phyloP scores from a whole-genome alignment of 2,797 vertebrate species.

The Chrysocyon brachyurus region DNA sequence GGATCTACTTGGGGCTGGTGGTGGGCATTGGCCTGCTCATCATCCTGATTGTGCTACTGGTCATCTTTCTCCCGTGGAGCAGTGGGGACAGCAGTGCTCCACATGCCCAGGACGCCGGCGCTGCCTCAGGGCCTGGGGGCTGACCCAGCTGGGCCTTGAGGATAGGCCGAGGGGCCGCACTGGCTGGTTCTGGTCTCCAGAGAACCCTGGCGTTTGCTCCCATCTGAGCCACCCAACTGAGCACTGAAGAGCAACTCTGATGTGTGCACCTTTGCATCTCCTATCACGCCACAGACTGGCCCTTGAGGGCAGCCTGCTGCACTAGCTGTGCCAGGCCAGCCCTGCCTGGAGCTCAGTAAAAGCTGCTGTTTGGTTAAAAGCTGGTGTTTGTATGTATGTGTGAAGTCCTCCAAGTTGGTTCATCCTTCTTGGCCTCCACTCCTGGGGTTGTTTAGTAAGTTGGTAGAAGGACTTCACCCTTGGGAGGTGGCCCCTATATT shows the following conservation, averaged over 20 bases:
- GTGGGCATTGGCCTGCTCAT: constrained; percentile 65
- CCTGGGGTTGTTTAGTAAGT: neutral
- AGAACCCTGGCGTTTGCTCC: constrained; percentile 2
- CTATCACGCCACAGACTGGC: constrained; percentile 8
- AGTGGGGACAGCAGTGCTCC: neutral
- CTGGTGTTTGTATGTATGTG: neutral
- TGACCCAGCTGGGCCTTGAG: constrained; percentile 35
- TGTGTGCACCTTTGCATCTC: neutral
- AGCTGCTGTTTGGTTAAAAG: constrained; percentile 63
- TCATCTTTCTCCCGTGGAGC: constrained; percentile 7
- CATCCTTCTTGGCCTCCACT: neutral
- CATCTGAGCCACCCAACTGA: constrained; percentile 5
- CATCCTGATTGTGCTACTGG: constrained; percentile 62
- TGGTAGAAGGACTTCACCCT: neutral
- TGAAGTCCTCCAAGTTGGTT: neutral
- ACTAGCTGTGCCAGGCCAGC: neutral
- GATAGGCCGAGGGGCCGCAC: neutral
- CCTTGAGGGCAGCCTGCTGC: constrained; percentile 33
- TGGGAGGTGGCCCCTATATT: neutral
- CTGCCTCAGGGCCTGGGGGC: neutral
- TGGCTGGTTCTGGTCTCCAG: constrained; percentile 42
- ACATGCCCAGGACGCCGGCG: neutral
- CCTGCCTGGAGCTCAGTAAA: constrained; percentile 77
- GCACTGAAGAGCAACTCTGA: neutral
- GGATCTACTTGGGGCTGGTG: constrained; percentile 69